Percentiles rank a stretch among this genome's conserved stretches.
Evolutionary conservation across 92 coral and sea anemone genomes (phyloP).

Genomic region (Paragorgia papillata): DNA sequence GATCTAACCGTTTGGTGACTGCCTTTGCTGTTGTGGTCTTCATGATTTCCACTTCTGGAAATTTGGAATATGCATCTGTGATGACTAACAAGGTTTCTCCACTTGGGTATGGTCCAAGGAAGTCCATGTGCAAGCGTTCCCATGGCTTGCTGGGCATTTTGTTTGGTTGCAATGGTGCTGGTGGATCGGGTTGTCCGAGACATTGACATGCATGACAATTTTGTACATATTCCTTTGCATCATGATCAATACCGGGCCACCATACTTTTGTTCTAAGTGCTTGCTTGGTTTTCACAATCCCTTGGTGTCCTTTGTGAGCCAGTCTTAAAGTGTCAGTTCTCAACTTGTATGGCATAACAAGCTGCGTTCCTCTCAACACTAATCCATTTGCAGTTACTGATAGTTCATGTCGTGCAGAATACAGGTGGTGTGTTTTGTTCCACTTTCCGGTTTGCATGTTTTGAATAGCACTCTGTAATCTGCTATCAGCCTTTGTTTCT

Average conservation of each 20-base stretch:
- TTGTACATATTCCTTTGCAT: constrained; percentile 31
- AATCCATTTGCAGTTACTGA: constrained; percentile 27
- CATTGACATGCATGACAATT: constrained; percentile 47
- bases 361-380: constrained; percentile 29
- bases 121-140: constrained; percentile 42
- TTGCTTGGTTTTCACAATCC: constrained; percentile 49
- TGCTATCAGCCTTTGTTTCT: constrained; percentile 20
- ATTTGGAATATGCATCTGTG: constrained; percentile 26
- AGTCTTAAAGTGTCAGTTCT: too few relatives aligned
- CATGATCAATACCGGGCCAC: constrained; percentile 34
- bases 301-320: constrained; percentile 44
- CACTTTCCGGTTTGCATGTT: constrained; percentile 11
- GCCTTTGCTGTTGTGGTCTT: constrained; percentile 22
- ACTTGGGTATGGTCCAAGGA: constrained; percentile 37
- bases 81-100: constrained; percentile 39
- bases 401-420: constrained; percentile 15
- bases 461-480: constrained; percentile 13
- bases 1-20: constrained; percentile 16
- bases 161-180: constrained; percentile 45
- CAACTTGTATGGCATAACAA: constrained; percentile 42
- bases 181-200: constrained; percentile 52
- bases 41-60: constrained; percentile 39
- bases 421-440: background rate
- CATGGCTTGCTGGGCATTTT: constrained; percentile 37
- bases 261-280: constrained; percentile 48